Conservation (phyloP, 2,888 invertebrate species). For the Diabrotica balteata region DNA sequence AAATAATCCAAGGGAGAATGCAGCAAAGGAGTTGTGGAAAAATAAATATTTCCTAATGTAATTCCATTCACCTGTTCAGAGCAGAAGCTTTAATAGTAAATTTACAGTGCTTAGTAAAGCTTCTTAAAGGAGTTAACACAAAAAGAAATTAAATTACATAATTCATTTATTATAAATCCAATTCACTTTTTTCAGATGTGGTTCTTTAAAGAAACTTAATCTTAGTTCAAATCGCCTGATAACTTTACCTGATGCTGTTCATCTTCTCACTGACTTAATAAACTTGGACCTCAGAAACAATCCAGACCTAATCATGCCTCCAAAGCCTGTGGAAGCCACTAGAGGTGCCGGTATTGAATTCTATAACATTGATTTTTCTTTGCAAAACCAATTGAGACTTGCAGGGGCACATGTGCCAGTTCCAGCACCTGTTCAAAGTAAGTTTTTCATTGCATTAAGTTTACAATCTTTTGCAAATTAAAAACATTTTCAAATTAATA, state of each 20-base stretch:
- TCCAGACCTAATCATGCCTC: conserved; percentile 96
- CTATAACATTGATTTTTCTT: conserved; percentile 98
- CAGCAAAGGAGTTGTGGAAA: too few species aligned
- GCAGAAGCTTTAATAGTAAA: too few species aligned
- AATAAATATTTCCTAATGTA: too few species aligned
- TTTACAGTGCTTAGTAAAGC: too few species aligned
- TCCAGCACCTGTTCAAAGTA: conserved; percentile 74
- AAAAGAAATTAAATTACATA: too few species aligned
- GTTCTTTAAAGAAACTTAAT: conserved; percentile 90
- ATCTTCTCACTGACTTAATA: conserved; percentile 88
- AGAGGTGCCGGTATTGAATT: conserved; percentile 85
- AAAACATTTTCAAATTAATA: background rate
- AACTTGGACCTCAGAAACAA: conserved; percentile 91
- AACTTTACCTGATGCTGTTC: conserved; percentile 96
- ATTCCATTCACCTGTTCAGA: too few species aligned
- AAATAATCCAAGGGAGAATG: too few species aligned
- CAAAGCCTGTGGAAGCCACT: conserved; percentile 84
- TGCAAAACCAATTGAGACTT: conserved; percentile 90
- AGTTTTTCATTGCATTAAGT: conserved; percentile 47
- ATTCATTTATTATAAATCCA: too few species aligned
- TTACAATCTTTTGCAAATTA: background rate
- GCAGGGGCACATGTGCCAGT: conserved; percentile 88
- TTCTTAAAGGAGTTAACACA: too few species aligned
- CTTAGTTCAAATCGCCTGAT: conserved; percentile 92
- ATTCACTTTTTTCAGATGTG: conserved; percentile 72